These are phyloP conservation scores for Himantopus leucocephalus DNA, from an alignment of 2,113 vertebrate genomes.

Conservation along the genomic window DNA sequence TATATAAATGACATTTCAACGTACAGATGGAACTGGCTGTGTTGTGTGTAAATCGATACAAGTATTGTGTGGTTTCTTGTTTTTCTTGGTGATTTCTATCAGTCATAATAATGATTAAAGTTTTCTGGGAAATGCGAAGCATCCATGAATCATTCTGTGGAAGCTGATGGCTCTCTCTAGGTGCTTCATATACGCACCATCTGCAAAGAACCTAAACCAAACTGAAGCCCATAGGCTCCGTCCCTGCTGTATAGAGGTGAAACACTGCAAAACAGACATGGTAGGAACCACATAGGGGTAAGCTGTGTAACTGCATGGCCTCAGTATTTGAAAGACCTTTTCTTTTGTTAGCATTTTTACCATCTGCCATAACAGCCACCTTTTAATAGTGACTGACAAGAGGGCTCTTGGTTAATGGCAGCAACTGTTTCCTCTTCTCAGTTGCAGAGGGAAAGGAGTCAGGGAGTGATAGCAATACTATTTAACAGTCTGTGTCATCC, in stretches of 20 bases:
- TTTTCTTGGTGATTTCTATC: background rate
- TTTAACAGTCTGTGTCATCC: background rate
- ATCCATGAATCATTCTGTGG: background rate
- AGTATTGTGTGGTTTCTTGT: background rate
- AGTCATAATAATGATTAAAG: background rate
- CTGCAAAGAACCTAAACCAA: background rate
- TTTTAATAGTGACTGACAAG: background rate
- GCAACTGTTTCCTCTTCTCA: background rate
- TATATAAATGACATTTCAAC: background rate
- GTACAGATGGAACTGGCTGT: background rate
- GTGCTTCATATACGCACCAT: background rate
- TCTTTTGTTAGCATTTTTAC: background rate
- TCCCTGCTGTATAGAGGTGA: background rate
- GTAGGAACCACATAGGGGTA: background rate
- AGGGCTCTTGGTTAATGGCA: background rate
- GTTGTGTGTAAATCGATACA: background rate
- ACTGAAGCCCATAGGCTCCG: background rate
- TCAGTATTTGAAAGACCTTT: background rate
- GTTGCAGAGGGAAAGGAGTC: background rate
- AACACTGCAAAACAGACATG: background rate
- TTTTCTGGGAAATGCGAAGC: background rate
- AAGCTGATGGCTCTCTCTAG: background rate
- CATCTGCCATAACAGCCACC: background rate
- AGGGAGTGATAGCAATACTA: background rate
- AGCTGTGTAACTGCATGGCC: background rate